Conservation (phyloP, 2,113 vertebrate species). For the Otus sunia region DNA sequence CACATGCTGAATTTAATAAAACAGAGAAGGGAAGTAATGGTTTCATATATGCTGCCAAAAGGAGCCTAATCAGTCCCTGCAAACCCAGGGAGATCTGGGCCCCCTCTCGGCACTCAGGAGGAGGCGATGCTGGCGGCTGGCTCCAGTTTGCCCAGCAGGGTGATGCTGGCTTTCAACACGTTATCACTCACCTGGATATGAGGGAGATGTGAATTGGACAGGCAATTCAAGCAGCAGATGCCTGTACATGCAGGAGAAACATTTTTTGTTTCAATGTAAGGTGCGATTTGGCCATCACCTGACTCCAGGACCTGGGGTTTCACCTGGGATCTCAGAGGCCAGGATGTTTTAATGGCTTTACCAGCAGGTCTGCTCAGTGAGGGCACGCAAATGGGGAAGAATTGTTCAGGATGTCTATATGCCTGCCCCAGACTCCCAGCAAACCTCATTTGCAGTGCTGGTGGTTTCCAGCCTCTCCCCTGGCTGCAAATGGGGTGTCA, state of each 20-base stretch:
- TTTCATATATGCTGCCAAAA: neutral
- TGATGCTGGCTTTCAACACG: rapidly evolving
- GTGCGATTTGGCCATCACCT: too few species aligned
- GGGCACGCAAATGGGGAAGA: neutral
- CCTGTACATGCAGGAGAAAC: neutral
- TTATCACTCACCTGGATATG: rapidly evolving
- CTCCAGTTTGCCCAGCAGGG: rapidly evolving
- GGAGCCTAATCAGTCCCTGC: neutral
- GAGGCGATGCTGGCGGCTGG: rapidly evolving
- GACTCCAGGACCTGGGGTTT: neutral
- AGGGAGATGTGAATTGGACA: neutral
- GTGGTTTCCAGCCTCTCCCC: neutral
- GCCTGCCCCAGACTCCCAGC: neutral
- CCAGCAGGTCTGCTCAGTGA: neutral
- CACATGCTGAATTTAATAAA: conserved; percentile 69
- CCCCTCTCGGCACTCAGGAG: neutral
- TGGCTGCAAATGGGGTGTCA: rapidly evolving
- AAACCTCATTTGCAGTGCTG: rapidly evolving
- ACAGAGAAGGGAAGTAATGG: neutral
- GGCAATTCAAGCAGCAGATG: neutral
- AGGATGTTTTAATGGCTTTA: neutral
- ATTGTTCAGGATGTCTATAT: rapidly evolving
- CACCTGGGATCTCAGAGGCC: rapidly evolving
- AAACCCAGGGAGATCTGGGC: neutral
- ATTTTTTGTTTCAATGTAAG: neutral